These are phyloP conservation scores for Rapana venosa DNA, from an alignment of 2,888 invertebrate species.

Conservation along the genomic window DNA sequence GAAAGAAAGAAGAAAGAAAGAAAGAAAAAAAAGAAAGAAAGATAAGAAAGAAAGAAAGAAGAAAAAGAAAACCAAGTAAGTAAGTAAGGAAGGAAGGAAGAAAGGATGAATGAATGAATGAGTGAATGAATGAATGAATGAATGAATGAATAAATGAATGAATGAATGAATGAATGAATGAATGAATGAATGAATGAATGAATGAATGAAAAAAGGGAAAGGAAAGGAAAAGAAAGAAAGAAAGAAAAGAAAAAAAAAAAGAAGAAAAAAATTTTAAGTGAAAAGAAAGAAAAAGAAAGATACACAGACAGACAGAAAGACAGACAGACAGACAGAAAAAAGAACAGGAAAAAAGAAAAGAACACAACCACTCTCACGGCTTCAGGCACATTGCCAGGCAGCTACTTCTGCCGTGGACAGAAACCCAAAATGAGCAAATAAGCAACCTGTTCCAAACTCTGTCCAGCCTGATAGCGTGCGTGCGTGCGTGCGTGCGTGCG, in stretches of 20 bases:
- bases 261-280: too few relatives aligned
- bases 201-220: neutral
- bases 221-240: neutral
- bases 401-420: neutral
- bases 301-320: neutral
- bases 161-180: neutral
- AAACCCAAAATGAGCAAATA: neutral
- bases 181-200: neutral
- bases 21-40: neutral
- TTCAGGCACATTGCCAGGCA: neutral
- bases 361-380: neutral
- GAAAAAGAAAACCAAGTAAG: neutral
- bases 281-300: neutral
- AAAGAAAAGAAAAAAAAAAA: neutral
- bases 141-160: neutral
- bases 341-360: neutral
- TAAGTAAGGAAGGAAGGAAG: neutral
- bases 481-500: constrained; percentile 15
- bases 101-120: neutral
- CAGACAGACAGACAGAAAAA: neutral
- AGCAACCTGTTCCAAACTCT: neutral
- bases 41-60: neutral
- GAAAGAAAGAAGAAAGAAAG: neutral
- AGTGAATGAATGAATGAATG: neutral
- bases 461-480: neutral